Base-by-base conservation (phyloP, 2,888 invertebrate genomes). In the Steinernema scapterisci region DNA sequence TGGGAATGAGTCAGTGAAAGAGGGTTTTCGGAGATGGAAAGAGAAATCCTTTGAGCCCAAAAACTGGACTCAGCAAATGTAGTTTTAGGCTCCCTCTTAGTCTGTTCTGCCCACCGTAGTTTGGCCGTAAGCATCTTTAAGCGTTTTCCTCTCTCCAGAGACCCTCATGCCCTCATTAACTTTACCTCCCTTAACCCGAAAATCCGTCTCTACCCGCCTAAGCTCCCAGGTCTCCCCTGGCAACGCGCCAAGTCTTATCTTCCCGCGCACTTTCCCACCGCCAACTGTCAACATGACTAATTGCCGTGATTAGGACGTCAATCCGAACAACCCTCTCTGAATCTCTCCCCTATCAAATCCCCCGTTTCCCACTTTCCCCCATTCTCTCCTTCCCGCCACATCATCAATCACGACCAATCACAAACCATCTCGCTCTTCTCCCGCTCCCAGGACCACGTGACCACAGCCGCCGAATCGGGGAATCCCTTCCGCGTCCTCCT, bases 401-500 rank as follows among this genome's bases (percentile, higher is more conserved):
- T 27, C 63, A 63, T 63, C 63, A 63, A 63, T 63, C 63, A 54
- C 16, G 9, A 16, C 16, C 45, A 25, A 9, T 19, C 11, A 51
- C 51, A 54, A 54, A 48, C 48, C 13, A 54, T 54, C 54, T 21
- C 54, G 54, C 54, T 13, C 31, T 27, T 19, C 23, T 19, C 52
- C 16, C 31, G 11, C n/a, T n/a, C n/a, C n/a, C n/a, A 16, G 1
- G 25, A 31, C 27, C 63, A 63, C 63, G 63, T 63, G 63, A 63
- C 31, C 31, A 54, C 25, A 23, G 51, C 19, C 11, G 54, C 54
- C 54, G 54, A 54, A 54, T 54, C 63, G 63, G 63, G 63, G 63
- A 63, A 63, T 31, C 63, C 63, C 63, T 31, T 63, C 63, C 25
- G 9, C 63, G 16, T 31, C 63, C 63, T 63, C 63, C 63, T 31